A percentile compares a stretch with the other conserved stretches of the same genome.
phyloP scores from a whole-genome alignment of 2,797 vertebrate genomes.

The Squalus acanthias region DNA sequence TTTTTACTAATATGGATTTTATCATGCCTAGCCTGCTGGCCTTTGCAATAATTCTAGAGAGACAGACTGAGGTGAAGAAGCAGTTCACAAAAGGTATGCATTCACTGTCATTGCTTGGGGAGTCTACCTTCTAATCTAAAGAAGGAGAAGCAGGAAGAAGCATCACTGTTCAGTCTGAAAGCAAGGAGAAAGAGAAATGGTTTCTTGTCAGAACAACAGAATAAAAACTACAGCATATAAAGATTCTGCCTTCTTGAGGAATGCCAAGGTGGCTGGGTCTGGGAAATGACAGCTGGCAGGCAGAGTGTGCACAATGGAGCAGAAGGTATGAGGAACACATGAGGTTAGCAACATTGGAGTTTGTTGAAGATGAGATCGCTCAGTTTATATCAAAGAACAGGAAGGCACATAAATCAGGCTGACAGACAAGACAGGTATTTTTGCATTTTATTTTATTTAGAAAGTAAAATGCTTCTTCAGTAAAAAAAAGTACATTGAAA shows the following conservation, averaged over 20 bases:
- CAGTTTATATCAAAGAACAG: constrained; percentile 20
- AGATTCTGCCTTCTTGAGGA: constrained; percentile 27
- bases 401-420: constrained; percentile 35
- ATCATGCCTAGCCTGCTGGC: constrained; percentile 32
- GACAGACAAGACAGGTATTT: constrained; percentile 35
- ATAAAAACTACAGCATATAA: not conserved
- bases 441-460: constrained; percentile 37
- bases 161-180: constrained; percentile 36
- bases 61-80: constrained; percentile 19
- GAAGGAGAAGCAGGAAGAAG: constrained; percentile 33
- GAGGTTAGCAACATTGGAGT: constrained; percentile 1
- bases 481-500: constrained; percentile 29
- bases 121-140: constrained; percentile 31
- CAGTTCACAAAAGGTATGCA: not conserved
- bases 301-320: constrained; percentile 33
- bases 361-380: constrained; percentile 24
- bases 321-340: not conserved
- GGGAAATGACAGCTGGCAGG: constrained; percentile 25
- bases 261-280: constrained; percentile 9
- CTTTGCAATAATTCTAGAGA: constrained; percentile 5
- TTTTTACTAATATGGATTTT: constrained; percentile 28
- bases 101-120: constrained; percentile 30
- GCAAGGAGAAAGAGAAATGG: constrained; percentile 26
- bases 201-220: constrained; percentile 33
- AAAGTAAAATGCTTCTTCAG: constrained; percentile 35